phyloP scores from a whole-genome alignment of 2,888 invertebrate genomes.

The Philopedon plagiatum region DNA sequence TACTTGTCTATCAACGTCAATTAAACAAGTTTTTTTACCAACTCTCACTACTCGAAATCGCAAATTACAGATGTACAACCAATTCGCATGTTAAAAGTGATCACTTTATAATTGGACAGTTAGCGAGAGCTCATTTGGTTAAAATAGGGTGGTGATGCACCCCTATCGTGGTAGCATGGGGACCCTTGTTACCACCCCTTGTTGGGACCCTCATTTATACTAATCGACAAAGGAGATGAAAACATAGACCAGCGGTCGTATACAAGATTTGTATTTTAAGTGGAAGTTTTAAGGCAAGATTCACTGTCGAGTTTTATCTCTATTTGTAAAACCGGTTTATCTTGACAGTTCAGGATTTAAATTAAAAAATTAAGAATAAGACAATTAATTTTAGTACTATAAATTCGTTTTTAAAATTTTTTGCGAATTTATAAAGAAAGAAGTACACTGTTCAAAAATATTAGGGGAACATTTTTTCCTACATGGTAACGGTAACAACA shows the following conservation, averaged over 20 bases:
- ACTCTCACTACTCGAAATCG: not conserved
- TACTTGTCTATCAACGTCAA: conserved; percentile 1
- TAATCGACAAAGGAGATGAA: conserved; percentile 28
- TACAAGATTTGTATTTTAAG: no score
- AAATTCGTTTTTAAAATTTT: no score
- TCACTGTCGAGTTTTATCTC: no score
- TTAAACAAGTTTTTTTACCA: not conserved
- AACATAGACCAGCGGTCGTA: conserved; percentile 13
- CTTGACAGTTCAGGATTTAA: no score
- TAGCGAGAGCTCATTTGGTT: conserved; percentile 49
- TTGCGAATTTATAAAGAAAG: no score
- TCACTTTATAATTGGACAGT: conserved; percentile 57
- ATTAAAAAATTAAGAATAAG: no score
- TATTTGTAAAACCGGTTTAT: no score
- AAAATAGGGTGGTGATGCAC: conserved; percentile 28
- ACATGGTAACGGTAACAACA: no score
- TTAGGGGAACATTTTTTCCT: no score
- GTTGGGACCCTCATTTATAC: conserved; percentile 33
- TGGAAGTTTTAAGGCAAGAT: no score
- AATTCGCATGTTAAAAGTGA: conserved; percentile 51
- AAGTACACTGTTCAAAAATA: no score
- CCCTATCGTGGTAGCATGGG: conserved; percentile 8
- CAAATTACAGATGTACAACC: conserved; percentile 51
- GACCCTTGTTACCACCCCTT: conserved; percentile 21
- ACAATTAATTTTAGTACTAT: no score